These are phyloP conservation scores for Nomada ferruginata DNA, from an alignment of 2,888 invertebrate genomes.

Conservation along the genomic window DNA sequence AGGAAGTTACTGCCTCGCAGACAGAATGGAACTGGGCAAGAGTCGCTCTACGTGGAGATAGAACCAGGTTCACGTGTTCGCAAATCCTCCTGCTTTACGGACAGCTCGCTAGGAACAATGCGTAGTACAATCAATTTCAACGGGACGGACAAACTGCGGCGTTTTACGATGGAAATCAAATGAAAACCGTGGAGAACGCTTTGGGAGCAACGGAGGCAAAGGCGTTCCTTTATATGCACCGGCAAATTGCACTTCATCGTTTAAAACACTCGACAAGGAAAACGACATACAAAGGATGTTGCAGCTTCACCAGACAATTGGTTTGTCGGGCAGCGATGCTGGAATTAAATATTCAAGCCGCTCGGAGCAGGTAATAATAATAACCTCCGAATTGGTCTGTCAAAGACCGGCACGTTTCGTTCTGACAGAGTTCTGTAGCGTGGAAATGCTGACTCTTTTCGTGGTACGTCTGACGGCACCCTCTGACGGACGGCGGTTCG, in stretches of 20 bases:
- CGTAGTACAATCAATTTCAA: conserved; percentile 17
- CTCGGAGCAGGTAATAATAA: conserved; percentile 33
- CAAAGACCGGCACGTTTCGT: conserved; percentile 16
- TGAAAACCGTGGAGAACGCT: conserved; percentile 40
- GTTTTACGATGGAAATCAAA: conserved; percentile 38
- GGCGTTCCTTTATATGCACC: conserved; percentile 38
- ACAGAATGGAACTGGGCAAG: neutral
- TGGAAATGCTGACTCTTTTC: neutral
- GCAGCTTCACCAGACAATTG: conserved; percentile 47
- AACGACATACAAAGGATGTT: conserved; percentile 47
- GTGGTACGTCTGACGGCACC: no score
- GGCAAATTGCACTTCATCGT: conserved; percentile 51
- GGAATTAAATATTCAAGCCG: conserved; percentile 52
- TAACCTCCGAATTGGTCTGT: conserved; percentile 48
- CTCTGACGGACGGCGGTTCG: no score
- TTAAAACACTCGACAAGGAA: conserved; percentile 34
- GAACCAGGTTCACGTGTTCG: neutral
- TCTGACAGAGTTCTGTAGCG: neutral
- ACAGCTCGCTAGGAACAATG: conserved; percentile 12
- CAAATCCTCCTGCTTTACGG: neutral
- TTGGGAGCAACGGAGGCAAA: conserved; percentile 33
- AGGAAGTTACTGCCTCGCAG: conserved; percentile 7
- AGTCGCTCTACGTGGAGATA: neutral
- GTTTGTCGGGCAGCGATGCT: conserved; percentile 32
- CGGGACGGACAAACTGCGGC: conserved; percentile 5